A percentile compares a stretch with the other conserved stretches of the same genome.
These are phyloP conservation scores for Brachyistius frenatus DNA, from an alignment of 2,113 vertebrate genomes.

Conservation along the genomic window DNA sequence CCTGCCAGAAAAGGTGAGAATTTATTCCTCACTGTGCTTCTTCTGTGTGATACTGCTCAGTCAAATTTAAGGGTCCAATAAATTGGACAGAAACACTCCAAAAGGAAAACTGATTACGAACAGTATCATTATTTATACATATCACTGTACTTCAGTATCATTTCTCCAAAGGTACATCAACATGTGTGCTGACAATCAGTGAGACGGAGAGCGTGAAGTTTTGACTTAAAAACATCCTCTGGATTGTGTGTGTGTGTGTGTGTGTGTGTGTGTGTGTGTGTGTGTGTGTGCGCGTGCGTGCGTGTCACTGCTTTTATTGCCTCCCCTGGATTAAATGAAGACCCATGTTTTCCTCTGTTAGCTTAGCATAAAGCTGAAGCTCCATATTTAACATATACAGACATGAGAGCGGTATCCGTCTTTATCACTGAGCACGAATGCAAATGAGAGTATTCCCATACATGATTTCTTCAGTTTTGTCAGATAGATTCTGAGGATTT, in stretches of 20 bases:
- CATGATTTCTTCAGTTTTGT: constrained; percentile 1
- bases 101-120: neutral
- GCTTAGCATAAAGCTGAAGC: constrained; percentile 18
- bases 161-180: constrained; percentile 63
- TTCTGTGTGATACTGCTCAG: too few species aligned
- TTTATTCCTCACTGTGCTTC: too few species aligned
- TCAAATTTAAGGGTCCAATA: neutral
- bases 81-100: constrained; percentile 11
- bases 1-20: neutral
- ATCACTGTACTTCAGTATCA: constrained; percentile 26
- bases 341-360: neutral
- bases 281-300: neutral
- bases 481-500: constrained; percentile 24
- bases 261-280: neutral
- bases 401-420: neutral
- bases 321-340: neutral
- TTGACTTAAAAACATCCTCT: constrained; percentile 50
- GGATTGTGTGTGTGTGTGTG: constrained; percentile 17
- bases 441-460: neutral
- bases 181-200: constrained; percentile 79
- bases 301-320: neutral
- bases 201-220: constrained; percentile 33
- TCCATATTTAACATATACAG: neutral
- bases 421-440: neutral
- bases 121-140: constrained; percentile 34